A percentile compares a stretch with the other conserved stretches of the same genome.
Evolutionary conservation across 2,888 invertebrate species (phyloP).

Genomic region (Pinctada fucata): DNA sequence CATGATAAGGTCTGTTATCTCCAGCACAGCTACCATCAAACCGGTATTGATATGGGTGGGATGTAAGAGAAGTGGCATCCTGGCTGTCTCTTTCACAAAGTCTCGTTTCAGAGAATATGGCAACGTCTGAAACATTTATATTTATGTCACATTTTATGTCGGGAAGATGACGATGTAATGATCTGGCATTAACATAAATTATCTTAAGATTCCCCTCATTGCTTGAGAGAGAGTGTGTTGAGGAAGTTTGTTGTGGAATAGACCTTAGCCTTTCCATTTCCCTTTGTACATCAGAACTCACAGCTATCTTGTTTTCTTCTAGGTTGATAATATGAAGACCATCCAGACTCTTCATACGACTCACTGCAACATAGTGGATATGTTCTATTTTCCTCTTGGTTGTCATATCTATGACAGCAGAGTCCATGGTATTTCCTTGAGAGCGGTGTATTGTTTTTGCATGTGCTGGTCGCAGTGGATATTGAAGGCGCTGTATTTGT

Average conservation of each 20-base stretch:
- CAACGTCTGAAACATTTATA: slow-evolving; percentile 2
- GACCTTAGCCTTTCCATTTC: slow-evolving; percentile 39
- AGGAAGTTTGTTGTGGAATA: slow-evolving; percentile 16
- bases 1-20: slow-evolving; percentile 9
- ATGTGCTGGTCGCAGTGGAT: slow-evolving; percentile 42
- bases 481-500: slow-evolving; percentile 43
- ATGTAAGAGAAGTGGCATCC: slow-evolving; percentile 6
- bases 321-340: slow-evolving; percentile 38
- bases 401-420: slow-evolving; percentile 45
- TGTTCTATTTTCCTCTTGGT: slow-evolving; percentile 35
- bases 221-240: too few species aligned
- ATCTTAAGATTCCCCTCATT: too few species aligned
- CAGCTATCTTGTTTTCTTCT: slow-evolving; percentile 37
- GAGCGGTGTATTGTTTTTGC: slow-evolving; percentile 45
- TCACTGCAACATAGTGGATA: slow-evolving; percentile 49
- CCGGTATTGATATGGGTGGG: slow-evolving; percentile 11
- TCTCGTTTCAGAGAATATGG: slow-evolving; percentile 14
- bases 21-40: neutral
- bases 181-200: slow-evolving; percentile 41
- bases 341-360: slow-evolving; percentile 39
- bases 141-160: slow-evolving; percentile 5
- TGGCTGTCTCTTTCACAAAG: slow-evolving; percentile 2
- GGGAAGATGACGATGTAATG: slow-evolving; percentile 21
- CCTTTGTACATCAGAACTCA: slow-evolving; percentile 25
- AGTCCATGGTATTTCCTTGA: slow-evolving; percentile 45